These are phyloP conservation scores for Leistus spinibarbis DNA, from an alignment of 2,888 invertebrate genomes.

Conservation along the genomic window DNA sequence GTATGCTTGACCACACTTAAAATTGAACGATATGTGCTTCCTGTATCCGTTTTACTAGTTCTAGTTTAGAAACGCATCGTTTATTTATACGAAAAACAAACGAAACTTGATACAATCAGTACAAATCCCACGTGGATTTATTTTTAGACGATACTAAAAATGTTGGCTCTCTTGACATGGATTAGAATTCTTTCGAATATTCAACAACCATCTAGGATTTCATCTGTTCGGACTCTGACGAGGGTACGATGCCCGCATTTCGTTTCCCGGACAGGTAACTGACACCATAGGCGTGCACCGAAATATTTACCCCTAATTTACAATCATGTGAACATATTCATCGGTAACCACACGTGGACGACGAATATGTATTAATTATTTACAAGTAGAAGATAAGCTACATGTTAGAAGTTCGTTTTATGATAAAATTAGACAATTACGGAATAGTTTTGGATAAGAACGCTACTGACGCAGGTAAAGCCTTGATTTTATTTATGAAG, in stretches of 20 bases:
- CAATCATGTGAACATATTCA: neutral
- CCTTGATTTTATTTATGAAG: slow-evolving; percentile 38
- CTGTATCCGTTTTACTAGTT: neutral
- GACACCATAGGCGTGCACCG: slow-evolving; percentile 9
- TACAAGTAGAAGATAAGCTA: neutral
- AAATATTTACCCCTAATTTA: neutral
- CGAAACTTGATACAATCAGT: slow-evolving; percentile 23
- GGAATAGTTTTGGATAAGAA: neutral
- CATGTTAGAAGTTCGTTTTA: no score
- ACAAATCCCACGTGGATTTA: slow-evolving; percentile 33
- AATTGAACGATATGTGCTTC: no score
- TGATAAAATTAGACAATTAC: no score
- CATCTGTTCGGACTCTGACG: slow-evolving; percentile 27
- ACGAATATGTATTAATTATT: neutral
- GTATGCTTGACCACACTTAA: no score
- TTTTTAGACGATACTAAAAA: slow-evolving; percentile 28
- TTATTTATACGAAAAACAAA: slow-evolving; percentile 20
- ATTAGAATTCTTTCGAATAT: slow-evolving; percentile 30
- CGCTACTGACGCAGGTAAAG: slow-evolving; percentile 23
- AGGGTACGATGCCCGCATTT: slow-evolving; percentile 27
- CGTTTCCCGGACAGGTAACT: slow-evolving; percentile 22
- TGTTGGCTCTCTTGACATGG: slow-evolving; percentile 23
- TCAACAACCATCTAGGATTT: slow-evolving; percentile 26
- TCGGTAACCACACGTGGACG: neutral
- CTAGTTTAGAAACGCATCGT: neutral